Conservation (phyloP, 2,113 vertebrate species). For the Sterrhoptilus dennistouni region DNA sequence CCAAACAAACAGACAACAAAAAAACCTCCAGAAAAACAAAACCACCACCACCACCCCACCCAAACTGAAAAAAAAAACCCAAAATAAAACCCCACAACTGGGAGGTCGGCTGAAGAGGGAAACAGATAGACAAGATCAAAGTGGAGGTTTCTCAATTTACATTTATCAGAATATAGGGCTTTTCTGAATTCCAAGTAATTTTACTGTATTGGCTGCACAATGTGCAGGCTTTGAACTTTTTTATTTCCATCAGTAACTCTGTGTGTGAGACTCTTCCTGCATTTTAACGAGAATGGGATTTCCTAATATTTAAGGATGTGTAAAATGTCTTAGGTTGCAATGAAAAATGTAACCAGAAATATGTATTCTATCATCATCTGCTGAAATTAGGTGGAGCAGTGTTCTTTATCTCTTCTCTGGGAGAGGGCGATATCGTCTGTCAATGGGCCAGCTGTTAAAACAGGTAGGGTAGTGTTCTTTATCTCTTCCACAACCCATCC, state of each 20-base stretch:
- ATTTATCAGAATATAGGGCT: neutral
- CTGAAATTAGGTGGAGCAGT: neutral
- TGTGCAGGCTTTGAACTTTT: neutral
- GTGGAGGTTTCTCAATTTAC: neutral
- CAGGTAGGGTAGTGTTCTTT: neutral
- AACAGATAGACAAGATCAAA: neutral
- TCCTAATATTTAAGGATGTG: neutral
- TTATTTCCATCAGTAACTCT: neutral
- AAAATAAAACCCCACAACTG: neutral
- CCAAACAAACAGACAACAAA: neutral
- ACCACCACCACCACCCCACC: too few species aligned
- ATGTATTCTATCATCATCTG: neutral
- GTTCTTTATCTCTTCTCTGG: neutral
- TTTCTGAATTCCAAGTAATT: neutral
- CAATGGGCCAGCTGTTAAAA: neutral
- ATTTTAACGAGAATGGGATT: neutral
- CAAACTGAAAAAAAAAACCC: neutral
- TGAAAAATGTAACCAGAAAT: neutral
- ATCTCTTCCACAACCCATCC: neutral
- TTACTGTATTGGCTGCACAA: neutral
- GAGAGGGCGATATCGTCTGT: neutral
- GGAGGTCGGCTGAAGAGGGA: neutral
- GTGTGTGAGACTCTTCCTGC: neutral
- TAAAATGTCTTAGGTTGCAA: neutral
- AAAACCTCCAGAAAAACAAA: too few species aligned